phyloP scores from a whole-genome alignment of 1,140 invertebrate species.

The Papilio xuthus region DNA sequence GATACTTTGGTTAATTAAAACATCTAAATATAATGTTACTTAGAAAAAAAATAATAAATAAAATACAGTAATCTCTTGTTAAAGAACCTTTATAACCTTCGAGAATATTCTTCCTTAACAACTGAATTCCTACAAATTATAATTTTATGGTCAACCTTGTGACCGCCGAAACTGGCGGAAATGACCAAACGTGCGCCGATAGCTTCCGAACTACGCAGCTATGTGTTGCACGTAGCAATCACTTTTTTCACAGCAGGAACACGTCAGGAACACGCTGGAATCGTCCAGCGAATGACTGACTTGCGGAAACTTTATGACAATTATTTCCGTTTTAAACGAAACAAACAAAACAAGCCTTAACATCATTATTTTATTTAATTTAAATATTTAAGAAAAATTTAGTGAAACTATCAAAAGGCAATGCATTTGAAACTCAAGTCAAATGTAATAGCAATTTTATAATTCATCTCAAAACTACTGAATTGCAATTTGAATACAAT shows the following conservation, averaged over 20 bases:
- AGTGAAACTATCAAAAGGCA: not conserved
- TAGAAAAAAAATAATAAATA: not conserved
- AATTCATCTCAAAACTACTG: not conserved
- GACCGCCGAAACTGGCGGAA: slow-evolving; percentile 45
- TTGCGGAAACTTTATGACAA: not conserved
- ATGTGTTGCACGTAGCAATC: slow-evolving; percentile 30
- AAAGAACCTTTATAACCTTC: not conserved
- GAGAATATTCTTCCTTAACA: not conserved
- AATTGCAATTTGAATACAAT: slow-evolving; percentile 48
- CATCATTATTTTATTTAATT: too few relatives aligned
- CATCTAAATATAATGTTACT: too few relatives aligned
- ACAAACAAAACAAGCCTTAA: not conserved
- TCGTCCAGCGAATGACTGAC: not conserved
- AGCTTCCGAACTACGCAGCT: slow-evolving; percentile 19
- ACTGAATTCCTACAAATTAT: not conserved
- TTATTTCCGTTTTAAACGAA: not conserved
- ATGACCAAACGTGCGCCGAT: slow-evolving; percentile 44
- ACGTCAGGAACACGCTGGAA: not conserved
- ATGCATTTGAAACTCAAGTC: not conserved
- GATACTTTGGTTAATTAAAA: too few relatives aligned
- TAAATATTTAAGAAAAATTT: too few relatives aligned
- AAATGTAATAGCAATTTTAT: not conserved
- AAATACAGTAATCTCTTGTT: not conserved
- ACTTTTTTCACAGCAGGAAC: slow-evolving; percentile 5
- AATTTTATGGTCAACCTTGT: slow-evolving; percentile 27